Percentiles rank a stretch among this genome's conserved stretches.
Evolutionary conservation across 2,797 vertebrate genomes (phyloP).

Genomic region (Gallinago nigripennis): DNA sequence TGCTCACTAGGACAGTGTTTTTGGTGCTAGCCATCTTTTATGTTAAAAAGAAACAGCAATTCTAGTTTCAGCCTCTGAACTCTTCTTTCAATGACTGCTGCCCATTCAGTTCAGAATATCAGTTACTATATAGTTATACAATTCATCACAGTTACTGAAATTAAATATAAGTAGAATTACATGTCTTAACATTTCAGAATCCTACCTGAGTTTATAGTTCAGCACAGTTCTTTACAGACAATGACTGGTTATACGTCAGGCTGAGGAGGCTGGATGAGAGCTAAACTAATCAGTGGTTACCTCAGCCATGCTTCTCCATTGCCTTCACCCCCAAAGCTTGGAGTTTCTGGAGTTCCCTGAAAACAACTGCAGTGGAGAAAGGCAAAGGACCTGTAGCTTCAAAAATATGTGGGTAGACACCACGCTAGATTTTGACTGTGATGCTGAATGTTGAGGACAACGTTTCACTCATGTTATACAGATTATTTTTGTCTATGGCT

Average conservation of each 20-base stretch:
- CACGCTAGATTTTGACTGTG: neutral
- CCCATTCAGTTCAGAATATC: neutral
- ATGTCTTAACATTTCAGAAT: neutral
- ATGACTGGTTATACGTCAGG: neutral
- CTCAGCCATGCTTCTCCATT: neutral
- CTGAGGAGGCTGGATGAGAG: neutral
- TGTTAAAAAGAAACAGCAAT: neutral
- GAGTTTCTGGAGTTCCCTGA: neutral
- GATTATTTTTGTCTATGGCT: neutral
- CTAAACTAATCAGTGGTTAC: neutral
- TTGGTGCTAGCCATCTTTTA: neutral
- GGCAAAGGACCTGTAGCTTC: neutral
- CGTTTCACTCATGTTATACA: neutral
- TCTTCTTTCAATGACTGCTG: neutral
- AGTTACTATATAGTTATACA: neutral
- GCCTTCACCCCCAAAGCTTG: neutral
- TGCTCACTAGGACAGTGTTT: neutral
- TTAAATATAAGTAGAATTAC: neutral
- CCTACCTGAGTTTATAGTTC: neutral
- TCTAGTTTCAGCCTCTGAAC: neutral
- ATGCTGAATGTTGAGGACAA: accelerated
- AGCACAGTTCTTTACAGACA: neutral
- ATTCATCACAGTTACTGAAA: neutral
- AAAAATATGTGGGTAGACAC: neutral
- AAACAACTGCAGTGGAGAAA: neutral